Conservation (phyloP, 2,797 vertebrate species). For the Pygocentrus nattereri region DNA sequence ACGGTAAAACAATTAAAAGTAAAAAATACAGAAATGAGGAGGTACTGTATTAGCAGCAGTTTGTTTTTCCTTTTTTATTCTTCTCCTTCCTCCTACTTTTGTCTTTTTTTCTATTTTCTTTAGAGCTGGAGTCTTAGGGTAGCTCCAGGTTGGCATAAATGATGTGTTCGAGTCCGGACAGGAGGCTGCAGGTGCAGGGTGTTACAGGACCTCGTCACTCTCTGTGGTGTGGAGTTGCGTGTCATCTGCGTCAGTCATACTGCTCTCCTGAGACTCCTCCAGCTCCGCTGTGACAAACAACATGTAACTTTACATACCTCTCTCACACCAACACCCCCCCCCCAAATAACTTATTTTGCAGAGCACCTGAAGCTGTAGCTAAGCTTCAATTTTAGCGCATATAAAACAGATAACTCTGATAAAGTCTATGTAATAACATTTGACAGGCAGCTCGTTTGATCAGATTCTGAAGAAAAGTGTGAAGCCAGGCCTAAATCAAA, state of each 20-base stretch:
- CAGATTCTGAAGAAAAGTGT: too few species aligned
- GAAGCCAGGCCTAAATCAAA: too few species aligned
- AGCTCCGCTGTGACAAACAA: conserved; percentile 80
- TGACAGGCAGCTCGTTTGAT: too few species aligned
- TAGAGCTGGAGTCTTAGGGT: conserved; percentile 48
- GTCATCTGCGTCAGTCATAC: conserved; percentile 97
- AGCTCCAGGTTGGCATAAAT: conserved; percentile 53
- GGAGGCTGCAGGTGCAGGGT: conserved; percentile 43
- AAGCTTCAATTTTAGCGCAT: too few species aligned
- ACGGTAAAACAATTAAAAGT: conserved; percentile 24
- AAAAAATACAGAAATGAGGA: conserved; percentile 61
- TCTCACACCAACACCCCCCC: not conserved
- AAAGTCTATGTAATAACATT: too few species aligned
- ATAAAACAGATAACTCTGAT: too few species aligned
- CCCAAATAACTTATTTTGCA: too few species aligned
- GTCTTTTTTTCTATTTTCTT: conserved; percentile 43
- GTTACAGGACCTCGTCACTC: conserved; percentile 94
- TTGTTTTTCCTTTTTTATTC: conserved; percentile 63
- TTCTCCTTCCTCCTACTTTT: conserved; percentile 46
- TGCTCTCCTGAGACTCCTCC: conserved; percentile 93
- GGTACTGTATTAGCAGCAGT: conserved; percentile 74
- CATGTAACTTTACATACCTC: not conserved
- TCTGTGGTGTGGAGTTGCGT: conserved; percentile 96
- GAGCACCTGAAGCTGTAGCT: too few species aligned
- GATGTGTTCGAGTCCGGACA: conserved; percentile 50